Percentiles rank a stretch among this genome's conserved stretches.
phyloP scores from a whole-genome alignment of 2,888 invertebrate species.

The Fragum whitleyi region DNA sequence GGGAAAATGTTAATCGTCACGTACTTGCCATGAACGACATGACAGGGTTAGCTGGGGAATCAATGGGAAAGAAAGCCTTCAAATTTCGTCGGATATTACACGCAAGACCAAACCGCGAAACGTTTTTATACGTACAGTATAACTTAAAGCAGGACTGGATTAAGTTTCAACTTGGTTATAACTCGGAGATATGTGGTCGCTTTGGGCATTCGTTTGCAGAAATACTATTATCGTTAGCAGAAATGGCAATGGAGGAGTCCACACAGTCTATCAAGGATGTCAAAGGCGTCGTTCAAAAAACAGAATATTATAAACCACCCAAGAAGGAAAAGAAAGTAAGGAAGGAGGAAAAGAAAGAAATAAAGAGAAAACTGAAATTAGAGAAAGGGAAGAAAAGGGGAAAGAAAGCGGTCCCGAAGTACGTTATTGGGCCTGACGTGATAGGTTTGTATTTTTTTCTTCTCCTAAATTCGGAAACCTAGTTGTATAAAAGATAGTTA shows the following conservation, averaged over 20 bases:
- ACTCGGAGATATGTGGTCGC: constrained; percentile 11
- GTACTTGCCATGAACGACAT: constrained; percentile 51
- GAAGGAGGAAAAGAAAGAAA: not conserved
- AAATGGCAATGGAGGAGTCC: not conserved
- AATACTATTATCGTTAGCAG: not conserved
- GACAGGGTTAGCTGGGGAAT: constrained; percentile 33
- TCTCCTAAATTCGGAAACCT: too few relatives aligned
- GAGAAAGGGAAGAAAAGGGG: too few relatives aligned
- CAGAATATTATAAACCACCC: too few relatives aligned
- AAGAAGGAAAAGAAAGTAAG: not conserved
- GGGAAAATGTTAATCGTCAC: constrained; percentile 39
- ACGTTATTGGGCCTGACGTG: too few relatives aligned
- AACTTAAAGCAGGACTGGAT: constrained; percentile 10
- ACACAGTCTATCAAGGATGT: not conserved
- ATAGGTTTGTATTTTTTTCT: too few relatives aligned
- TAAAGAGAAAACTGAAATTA: not conserved
- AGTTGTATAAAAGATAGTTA: too few relatives aligned
- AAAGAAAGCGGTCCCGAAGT: too few relatives aligned
- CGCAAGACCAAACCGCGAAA: constrained; percentile 38
- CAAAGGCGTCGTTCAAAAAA: not conserved
- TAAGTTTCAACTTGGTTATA: constrained; percentile 12
- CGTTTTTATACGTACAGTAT: constrained; percentile 29
- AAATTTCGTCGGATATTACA: constrained; percentile 38
- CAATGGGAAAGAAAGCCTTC: constrained; percentile 36
- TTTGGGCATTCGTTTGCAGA: not conserved